Evolutionary conservation across 2,113 vertebrate species (phyloP).

Genomic region (Triplophysa rosa): DNA sequence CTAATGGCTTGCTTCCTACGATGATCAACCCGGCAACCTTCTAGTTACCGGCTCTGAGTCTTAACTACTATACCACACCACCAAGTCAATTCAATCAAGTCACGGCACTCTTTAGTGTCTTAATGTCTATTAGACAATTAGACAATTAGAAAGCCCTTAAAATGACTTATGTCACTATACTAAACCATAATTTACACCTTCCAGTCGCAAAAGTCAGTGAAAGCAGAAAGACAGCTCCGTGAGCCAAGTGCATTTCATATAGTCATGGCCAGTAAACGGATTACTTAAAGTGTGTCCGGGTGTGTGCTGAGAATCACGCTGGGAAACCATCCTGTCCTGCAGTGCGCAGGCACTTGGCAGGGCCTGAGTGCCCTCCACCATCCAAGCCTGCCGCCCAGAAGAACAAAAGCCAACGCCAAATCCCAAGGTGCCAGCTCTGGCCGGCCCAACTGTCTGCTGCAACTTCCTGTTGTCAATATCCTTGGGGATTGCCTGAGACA

Average conservation of each 20-base stretch:
- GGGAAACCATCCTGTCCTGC: conserved; percentile 43
- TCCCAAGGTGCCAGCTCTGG: conserved; percentile 33
- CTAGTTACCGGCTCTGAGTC: not conserved
- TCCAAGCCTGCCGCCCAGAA: conserved; percentile 34
- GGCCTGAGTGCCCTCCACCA: conserved; percentile 20
- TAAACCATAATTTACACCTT: not conserved
- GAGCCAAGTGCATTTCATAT: conserved; percentile 31
- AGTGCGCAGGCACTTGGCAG: conserved; percentile 42
- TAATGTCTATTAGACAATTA: not conserved
- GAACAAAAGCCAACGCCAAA: conserved; percentile 46
- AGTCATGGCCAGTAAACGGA: conserved; percentile 38
- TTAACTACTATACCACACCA: not conserved
- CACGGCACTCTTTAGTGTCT: not conserved
- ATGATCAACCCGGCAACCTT: not conserved
- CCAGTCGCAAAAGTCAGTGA: not conserved
- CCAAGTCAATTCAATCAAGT: not conserved
- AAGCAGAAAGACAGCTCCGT: not conserved
- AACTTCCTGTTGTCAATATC: conserved; percentile 5
- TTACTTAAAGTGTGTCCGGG: conserved; percentile 53
- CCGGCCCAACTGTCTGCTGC: conserved; percentile 6
- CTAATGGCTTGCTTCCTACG: not conserved
- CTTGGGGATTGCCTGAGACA: not conserved
- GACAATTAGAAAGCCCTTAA: not conserved
- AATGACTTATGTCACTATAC: not conserved
- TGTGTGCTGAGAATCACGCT: conserved; percentile 21